Conservation (phyloP, 2,113 vertebrate genomes). For the Ochotona princeps region DNA sequence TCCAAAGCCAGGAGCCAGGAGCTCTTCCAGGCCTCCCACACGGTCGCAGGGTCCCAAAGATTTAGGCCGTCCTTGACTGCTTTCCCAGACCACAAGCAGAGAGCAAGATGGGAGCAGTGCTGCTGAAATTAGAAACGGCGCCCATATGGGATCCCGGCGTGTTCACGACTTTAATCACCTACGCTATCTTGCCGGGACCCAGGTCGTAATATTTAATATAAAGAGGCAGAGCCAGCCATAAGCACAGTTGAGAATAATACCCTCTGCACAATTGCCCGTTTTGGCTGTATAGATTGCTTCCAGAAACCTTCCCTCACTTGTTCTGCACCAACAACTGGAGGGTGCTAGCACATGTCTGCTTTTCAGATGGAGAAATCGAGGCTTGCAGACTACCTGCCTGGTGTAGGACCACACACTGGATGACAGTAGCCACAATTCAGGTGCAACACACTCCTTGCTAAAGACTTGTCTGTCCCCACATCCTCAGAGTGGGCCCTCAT, state of each 20-base stretch:
- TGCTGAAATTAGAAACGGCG: no score
- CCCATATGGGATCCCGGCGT: no score
- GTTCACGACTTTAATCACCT: no score
- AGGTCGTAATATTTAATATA: conserved; percentile 32
- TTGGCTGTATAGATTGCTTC: conserved; percentile 24
- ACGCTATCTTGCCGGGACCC: no score
- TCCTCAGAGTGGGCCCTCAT: neutral
- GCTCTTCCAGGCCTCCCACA: no score
- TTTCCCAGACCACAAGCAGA: no score
- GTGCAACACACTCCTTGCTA: neutral
- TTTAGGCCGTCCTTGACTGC: no score
- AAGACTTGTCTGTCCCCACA: neutral
- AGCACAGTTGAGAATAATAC: conserved; percentile 38
- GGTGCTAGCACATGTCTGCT: neutral
- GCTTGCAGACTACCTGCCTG: neutral
- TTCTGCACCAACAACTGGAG: neutral
- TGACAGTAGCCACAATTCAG: neutral
- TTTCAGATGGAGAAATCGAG: neutral
- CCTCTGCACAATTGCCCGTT: neutral
- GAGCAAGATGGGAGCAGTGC: no score
- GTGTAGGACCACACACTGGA: neutral
- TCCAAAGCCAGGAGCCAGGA: no score
- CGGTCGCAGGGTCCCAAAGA: no score
- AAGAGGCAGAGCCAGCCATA: neutral
- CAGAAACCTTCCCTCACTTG: conserved; percentile 10